Conservation (phyloP, 2,888 invertebrate genomes). For the Drymonia ruficornis region DNA sequence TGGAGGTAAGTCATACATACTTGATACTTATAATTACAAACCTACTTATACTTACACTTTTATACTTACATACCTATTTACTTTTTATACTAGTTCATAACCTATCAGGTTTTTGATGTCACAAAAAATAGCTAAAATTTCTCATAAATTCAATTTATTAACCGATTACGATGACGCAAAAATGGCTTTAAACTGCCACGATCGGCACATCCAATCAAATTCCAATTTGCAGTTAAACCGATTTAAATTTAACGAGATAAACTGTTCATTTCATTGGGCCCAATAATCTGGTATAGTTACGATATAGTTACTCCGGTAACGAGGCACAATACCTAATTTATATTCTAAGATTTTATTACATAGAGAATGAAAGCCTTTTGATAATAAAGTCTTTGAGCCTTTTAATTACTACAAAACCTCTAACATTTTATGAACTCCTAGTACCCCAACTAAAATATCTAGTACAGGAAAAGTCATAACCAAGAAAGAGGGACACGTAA, state of each 20-base stretch:
- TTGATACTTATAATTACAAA: no score
- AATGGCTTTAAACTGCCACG: slow-evolving; percentile 19
- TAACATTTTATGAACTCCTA: not conserved
- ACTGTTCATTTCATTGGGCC: slow-evolving; percentile 24
- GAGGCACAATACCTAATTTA: no score
- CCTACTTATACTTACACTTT: no score
- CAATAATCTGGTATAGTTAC: not conserved
- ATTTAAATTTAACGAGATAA: slow-evolving; percentile 44
- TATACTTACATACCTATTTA: no score
- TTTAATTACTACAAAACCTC: not conserved
- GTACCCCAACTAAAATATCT: slow-evolving; percentile 1
- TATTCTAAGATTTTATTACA: not conserved
- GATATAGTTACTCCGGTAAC: no score
- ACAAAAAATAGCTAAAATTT: not conserved
- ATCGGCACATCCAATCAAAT: slow-evolving; percentile 50
- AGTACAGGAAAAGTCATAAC: no score
- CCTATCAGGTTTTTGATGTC: no score
- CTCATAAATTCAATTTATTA: not conserved
- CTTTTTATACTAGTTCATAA: no score
- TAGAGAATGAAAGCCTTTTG: not conserved
- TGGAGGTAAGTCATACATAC: no score
- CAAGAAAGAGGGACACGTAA: no score
- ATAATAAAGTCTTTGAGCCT: not conserved
- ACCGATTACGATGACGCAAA: not conserved
- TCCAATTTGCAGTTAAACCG: slow-evolving; percentile 51